Evolutionary conservation across 2,888 invertebrate genomes (phyloP).

Genomic region (Encarsia formosa): DNA sequence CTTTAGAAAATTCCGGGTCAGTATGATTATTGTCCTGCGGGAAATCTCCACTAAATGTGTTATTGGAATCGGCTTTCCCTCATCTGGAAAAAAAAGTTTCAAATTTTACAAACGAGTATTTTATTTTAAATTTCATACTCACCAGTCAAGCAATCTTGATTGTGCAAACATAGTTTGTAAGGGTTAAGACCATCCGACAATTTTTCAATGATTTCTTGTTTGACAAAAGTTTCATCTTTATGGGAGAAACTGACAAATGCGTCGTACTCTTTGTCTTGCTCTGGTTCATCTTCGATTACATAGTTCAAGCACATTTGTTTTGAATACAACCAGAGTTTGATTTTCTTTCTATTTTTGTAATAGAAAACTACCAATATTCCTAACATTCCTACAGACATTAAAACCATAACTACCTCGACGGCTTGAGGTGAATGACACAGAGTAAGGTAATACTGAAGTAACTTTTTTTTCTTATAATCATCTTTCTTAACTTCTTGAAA

Average conservation of each 20-base stretch:
- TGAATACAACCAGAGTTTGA: slow-evolving; percentile 67
- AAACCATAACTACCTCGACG: slow-evolving; percentile 36
- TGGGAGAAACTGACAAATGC: slow-evolving; percentile 80
- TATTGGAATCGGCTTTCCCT: slow-evolving; percentile 67
- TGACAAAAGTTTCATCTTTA: slow-evolving; percentile 68
- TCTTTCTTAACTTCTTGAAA: too few species aligned
- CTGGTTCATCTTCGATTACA: slow-evolving; percentile 66
- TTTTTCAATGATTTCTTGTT: slow-evolving; percentile 62
- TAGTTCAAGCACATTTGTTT: slow-evolving; percentile 61
- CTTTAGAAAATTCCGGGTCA: slow-evolving; percentile 68
- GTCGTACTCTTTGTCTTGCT: slow-evolving; percentile 66
- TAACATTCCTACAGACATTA: slow-evolving; percentile 51
- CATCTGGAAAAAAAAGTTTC: too few species aligned
- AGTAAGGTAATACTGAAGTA: slow-evolving; percentile 19
- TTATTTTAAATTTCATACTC: too few species aligned
- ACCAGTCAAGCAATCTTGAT: slow-evolving; percentile 70
- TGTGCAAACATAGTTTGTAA: slow-evolving; percentile 71
- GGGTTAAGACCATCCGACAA: slow-evolving; percentile 62
- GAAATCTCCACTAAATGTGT: slow-evolving; percentile 68
- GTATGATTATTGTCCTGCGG: slow-evolving; percentile 64
- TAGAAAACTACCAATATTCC: slow-evolving; percentile 48
- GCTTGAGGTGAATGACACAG: slow-evolving; percentile 29
- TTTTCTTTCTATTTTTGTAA: slow-evolving; percentile 55
- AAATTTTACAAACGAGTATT: too few species aligned
- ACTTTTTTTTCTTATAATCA: too few species aligned